Evolutionary conservation across 2,797 vertebrate species (phyloP).

Genomic region (Carcharodon carcharias): DNA sequence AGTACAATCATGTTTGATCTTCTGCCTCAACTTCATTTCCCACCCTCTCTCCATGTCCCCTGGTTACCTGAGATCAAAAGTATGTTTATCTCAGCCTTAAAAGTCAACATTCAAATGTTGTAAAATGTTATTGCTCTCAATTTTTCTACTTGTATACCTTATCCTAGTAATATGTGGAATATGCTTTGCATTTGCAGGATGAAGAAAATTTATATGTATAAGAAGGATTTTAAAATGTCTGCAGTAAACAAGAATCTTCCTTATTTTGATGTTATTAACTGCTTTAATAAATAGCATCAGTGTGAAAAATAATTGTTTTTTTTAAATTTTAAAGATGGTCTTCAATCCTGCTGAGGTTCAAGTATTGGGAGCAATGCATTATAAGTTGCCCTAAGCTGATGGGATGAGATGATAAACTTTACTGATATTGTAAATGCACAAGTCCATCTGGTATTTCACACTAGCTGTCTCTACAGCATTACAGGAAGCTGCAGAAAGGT

Average conservation of each 20-base stretch:
- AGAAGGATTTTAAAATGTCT: not conserved
- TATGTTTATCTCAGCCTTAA: not conserved
- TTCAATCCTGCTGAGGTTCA: not conserved
- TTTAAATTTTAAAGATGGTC: not conserved
- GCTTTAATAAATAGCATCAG: not conserved
- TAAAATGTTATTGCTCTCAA: not conserved
- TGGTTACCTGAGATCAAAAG: not conserved
- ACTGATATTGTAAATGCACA: not conserved
- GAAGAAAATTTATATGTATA: not conserved
- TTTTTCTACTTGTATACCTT: not conserved
- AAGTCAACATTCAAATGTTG: not conserved
- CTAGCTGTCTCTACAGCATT: slow-evolving; percentile 63
- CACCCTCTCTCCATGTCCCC: too few relatives aligned
- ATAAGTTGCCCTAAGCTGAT: not conserved
- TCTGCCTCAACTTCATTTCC: not conserved
- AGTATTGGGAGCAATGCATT: not conserved
- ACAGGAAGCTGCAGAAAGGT: slow-evolving; percentile 87
- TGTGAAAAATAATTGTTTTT: not conserved
- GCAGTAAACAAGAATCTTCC: not conserved
- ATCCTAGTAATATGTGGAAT: too few relatives aligned
- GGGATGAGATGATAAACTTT: not conserved
- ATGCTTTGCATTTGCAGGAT: too few relatives aligned
- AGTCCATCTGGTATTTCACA: not conserved
- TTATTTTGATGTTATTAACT: not conserved
- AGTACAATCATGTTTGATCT: not conserved